A percentile compares a stretch with the other conserved stretches of the same genome.
phyloP scores from a whole-genome alignment of 2,113 vertebrate species.

The Salvelinus namaycush region DNA sequence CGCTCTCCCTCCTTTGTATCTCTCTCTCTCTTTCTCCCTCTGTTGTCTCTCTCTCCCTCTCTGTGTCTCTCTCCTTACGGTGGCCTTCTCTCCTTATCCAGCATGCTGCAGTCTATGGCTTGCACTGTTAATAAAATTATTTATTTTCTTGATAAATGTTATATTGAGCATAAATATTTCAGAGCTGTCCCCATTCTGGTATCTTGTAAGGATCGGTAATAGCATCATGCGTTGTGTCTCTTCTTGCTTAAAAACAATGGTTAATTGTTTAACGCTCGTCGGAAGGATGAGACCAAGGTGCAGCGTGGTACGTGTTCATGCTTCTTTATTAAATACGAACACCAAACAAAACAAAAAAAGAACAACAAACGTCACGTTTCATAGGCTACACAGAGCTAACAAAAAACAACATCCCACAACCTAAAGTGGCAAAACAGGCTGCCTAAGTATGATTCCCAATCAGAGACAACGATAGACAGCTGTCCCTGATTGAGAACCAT shows the following conservation, averaged over 20 bases:
- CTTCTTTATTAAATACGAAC: too few relatives aligned
- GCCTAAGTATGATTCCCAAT: too few relatives aligned
- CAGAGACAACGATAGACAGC: too few relatives aligned
- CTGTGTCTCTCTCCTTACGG: background rate
- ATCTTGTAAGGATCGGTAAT: constrained; percentile 53
- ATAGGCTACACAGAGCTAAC: too few relatives aligned
- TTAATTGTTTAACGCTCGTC: background rate
- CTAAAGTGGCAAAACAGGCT: too few relatives aligned
- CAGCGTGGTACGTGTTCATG: too few relatives aligned
- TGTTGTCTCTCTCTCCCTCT: background rate
- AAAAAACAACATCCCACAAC: too few relatives aligned
- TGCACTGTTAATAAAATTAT: constrained; percentile 30
- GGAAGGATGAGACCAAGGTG: too few relatives aligned
- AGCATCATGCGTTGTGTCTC: constrained; percentile 36
- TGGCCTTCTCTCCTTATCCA: background rate
- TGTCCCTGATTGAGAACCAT: too few relatives aligned
- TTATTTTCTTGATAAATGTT: constrained; percentile 66
- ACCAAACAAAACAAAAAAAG: too few relatives aligned
- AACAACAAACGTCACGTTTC: too few relatives aligned
- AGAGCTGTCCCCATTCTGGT: constrained; percentile 55
- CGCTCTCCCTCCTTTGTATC: background rate
- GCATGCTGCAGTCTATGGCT: constrained; percentile 9
- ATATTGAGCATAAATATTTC: constrained; percentile 69
- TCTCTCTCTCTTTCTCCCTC: background rate
- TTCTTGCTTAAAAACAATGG: constrained; percentile 5